Base-by-base conservation (phyloP, 2,797 vertebrate genomes). In the Mionectes olivaceus region DNA sequence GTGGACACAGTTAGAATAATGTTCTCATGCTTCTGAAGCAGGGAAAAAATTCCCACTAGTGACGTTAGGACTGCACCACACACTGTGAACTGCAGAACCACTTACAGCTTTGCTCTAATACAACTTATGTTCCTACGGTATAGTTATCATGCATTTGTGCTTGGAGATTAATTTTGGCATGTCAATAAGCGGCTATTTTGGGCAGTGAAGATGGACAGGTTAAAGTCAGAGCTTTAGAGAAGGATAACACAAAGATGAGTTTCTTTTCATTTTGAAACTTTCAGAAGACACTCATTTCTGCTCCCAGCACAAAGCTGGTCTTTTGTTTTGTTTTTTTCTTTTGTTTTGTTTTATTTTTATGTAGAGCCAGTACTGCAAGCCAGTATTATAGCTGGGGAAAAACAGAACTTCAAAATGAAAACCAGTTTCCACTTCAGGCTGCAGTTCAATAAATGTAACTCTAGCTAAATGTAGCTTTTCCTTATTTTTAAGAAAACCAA, bases 341-440 rank as follows among this genome's bases (percentile, higher is more conserved):
- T 46, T 46, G 21, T 15, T 79, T 70, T 83, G 19, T 60, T n/a
- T 55, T 53, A 6, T n/a, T 55, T 89, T 83, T 32, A 80, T 43
- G 49, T 67, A 15, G 0, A 85, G 46, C 22, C 5, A 52, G 30
- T 67, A 70, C 32, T 81, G 52, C 30, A 80, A 90, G 46, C 16
- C 24, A 55, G 53, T 27, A 18, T 32, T 47, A 27, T 3, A 74
- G 19, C 49, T 21, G 8, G 11, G 23, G 16, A 64, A 83, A 90
- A 76, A n/a, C 13, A 75, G 43, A 89, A 73, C 35, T 93, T 93
- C 75, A 91, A 89, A 86, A 86, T 78, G 47, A 94, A 95, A 81
- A 71, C 41, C 56, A 35, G 27, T 78, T 90, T 85, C 57, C 69
- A 30, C 50, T 93, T 81, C 44, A 79, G 76, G 79, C 35, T 89